Percentiles rank a stretch among this genome's conserved stretches.
Conservation (phyloP, 2,113 vertebrate genomes). For the Triplophysa rosa region DNA sequence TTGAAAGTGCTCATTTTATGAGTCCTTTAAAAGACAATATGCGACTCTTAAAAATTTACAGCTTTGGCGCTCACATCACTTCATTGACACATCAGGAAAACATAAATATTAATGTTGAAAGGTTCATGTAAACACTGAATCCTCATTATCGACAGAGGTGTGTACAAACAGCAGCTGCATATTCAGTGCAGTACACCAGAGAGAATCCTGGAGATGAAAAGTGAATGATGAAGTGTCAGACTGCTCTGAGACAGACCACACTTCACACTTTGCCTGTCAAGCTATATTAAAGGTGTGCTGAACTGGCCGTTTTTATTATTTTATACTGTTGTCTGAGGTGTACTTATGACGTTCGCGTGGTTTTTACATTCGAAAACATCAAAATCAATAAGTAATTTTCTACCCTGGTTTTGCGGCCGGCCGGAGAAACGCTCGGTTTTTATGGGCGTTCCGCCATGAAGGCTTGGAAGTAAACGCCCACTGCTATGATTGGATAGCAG, state of each 20-base stretch:
- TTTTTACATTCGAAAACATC: too few species aligned
- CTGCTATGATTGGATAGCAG: too few species aligned
- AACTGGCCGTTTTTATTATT: too few species aligned
- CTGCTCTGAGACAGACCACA: not conserved
- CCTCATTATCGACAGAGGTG: slow-evolving; percentile 37
- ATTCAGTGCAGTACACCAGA: slow-evolving; percentile 10
- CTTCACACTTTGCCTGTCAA: not conserved
- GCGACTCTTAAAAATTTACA: not conserved
- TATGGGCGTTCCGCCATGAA: too few species aligned
- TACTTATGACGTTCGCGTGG: too few species aligned
- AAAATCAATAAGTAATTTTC: too few species aligned
- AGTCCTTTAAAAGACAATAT: slow-evolving; percentile 14
- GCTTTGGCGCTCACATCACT: slow-evolving; percentile 15
- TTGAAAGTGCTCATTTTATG: too few species aligned
- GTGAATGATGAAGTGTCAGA: slow-evolving; percentile 5
- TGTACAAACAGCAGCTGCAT: slow-evolving; percentile 19
- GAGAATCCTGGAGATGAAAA: slow-evolving; percentile 4
- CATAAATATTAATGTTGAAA: slow-evolving; percentile 46
- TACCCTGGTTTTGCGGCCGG: too few species aligned
- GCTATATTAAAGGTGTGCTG: too few species aligned
- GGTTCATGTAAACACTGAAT: slow-evolving; percentile 40
- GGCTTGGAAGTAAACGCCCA: too few species aligned
- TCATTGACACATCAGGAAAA: slow-evolving; percentile 35
- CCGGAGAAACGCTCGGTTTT: too few species aligned
- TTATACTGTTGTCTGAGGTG: too few species aligned